Conservation (phyloP, 2,888 invertebrate genomes). For the Ditula angustiorana region DNA sequence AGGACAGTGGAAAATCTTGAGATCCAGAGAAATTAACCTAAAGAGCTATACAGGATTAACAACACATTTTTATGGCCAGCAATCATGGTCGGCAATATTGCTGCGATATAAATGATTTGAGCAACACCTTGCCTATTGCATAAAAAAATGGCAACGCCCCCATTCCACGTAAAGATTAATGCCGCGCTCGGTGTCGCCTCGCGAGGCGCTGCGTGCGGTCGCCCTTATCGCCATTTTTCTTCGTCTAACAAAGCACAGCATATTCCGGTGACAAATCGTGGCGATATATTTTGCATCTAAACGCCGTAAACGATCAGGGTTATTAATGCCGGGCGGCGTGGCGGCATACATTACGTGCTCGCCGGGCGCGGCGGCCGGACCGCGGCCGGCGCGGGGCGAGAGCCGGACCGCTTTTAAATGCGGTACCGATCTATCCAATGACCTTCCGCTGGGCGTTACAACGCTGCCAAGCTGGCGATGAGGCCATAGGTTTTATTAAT, state of each 20-base stretch:
- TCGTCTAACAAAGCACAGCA: constrained; percentile 13
- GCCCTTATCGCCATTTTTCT: constrained; percentile 1
- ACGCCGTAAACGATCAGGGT: constrained; percentile 6
- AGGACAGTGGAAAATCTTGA: neutral
- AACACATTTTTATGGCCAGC: no score
- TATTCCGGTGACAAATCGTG: constrained; percentile 15
- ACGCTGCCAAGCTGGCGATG: neutral
- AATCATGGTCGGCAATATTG: no score
- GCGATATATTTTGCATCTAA: constrained; percentile 18
- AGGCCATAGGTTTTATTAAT: no score
- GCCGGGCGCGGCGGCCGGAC: no score
- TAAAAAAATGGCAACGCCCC: neutral
- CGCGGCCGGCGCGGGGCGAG: neutral
- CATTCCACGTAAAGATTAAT: constrained; percentile 5
- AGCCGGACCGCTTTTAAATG: neutral
- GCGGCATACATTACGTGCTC: constrained; percentile 16
- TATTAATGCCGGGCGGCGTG: constrained; percentile 13
- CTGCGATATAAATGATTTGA: neutral
- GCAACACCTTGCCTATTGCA: neutral
- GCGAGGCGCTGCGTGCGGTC: neutral
- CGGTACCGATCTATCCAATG: neutral
- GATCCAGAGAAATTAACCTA: neutral
- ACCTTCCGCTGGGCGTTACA: neutral
- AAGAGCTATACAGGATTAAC: neutral
- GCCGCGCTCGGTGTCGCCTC: neutral